These are phyloP conservation scores for Pollenia griseotomentosa DNA, from an alignment of 2,888 invertebrate species.

Conservation along the genomic window DNA sequence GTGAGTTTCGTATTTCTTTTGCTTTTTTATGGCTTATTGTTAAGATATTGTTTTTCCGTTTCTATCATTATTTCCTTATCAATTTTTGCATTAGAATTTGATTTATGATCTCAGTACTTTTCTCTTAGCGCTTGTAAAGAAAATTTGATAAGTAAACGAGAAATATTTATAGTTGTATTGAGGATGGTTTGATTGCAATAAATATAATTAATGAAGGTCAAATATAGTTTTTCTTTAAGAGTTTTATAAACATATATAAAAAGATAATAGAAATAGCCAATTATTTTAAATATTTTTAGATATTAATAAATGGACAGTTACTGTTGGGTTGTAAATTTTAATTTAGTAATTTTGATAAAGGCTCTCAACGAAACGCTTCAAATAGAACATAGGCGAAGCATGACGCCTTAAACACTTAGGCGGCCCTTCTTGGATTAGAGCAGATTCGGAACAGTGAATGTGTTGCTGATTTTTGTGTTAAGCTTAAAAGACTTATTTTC, in stretches of 20 bases:
- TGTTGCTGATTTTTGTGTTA: too few relatives aligned
- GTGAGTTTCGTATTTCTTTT: slow-evolving; percentile 1
- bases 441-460: too few relatives aligned
- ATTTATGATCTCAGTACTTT: slow-evolving; percentile 59
- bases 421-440: too few relatives aligned
- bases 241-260: background rate
- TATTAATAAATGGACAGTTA: too few relatives aligned
- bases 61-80: slow-evolving; percentile 50
- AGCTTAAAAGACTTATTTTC: too few relatives aligned
- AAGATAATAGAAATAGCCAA: too few relatives aligned
- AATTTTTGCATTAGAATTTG: slow-evolving; percentile 56
- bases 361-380: too few relatives aligned
- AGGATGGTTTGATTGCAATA: background rate
- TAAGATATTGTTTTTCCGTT: slow-evolving; percentile 32
- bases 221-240: background rate
- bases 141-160: background rate
- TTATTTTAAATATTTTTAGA: too few relatives aligned
- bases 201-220: background rate
- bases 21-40: slow-evolving; percentile 26
- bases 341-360: too few relatives aligned
- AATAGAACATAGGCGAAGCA: too few relatives aligned
- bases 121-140: background rate
- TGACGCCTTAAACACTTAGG: too few relatives aligned
- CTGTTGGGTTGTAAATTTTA: too few relatives aligned
- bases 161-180: background rate